phyloP scores from a whole-genome alignment of 2,888 invertebrate species.

The Ganaspis brasiliensis region DNA sequence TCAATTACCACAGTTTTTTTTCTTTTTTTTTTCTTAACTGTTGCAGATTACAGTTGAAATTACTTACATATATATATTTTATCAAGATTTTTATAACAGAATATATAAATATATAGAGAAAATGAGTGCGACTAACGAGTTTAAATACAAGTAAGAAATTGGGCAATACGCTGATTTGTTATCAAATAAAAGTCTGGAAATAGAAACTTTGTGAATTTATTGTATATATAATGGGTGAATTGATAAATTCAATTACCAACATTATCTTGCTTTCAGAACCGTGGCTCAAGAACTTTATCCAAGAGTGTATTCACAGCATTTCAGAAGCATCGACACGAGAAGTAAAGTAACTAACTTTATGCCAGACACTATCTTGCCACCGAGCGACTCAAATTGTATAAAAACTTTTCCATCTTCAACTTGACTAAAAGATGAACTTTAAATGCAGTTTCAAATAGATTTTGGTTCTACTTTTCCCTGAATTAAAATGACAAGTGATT shows the following conservation, averaged over 20 bases:
- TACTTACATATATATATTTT: slow-evolving; percentile 23
- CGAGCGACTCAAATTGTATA: slow-evolving; percentile 8
- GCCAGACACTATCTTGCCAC: slow-evolving; percentile 20
- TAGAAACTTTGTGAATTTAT: not conserved
- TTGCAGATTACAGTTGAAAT: slow-evolving; percentile 50
- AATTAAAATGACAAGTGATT: no score
- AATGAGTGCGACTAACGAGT: not conserved
- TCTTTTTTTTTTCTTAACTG: slow-evolving; percentile 51
- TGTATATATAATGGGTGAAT: slow-evolving; percentile 7
- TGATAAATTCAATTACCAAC: slow-evolving; percentile 27
- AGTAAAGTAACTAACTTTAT: slow-evolving; percentile 36
- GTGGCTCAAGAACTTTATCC: slow-evolving; percentile 16
- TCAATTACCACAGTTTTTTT: slow-evolving; percentile 52
- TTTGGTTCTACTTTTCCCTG: not conserved
- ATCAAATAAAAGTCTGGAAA: not conserved
- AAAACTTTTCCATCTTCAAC: slow-evolving; percentile 37
- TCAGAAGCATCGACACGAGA: slow-evolving; percentile 12
- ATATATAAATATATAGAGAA: no score
- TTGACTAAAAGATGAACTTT: slow-evolving; percentile 3
- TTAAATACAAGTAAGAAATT: not conserved
- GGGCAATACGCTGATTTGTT: slow-evolving; percentile 6
- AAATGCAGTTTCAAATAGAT: slow-evolving; percentile 24
- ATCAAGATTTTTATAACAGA: no score
- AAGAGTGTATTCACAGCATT: slow-evolving; percentile 12
- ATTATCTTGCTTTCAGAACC: slow-evolving; percentile 19